Percentiles rank a stretch among this genome's conserved stretches.
Evolutionary conservation across 2,797 vertebrate genomes (phyloP).

Genomic region (Echiichthys vipera): DNA sequence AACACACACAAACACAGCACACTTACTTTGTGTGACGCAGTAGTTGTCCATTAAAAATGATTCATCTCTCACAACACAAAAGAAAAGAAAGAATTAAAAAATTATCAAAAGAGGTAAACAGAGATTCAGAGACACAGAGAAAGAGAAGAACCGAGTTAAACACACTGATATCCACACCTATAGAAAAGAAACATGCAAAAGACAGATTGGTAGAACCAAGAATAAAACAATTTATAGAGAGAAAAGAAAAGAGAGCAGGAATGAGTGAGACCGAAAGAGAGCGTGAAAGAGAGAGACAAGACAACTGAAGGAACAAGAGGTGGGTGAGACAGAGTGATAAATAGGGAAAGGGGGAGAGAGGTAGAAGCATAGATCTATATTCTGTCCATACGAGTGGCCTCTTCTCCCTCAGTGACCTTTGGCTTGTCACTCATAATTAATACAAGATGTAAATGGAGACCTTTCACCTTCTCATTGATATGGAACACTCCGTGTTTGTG

Average conservation of each 20-base stretch:
- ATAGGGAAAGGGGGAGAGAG: slow-evolving; percentile 57
- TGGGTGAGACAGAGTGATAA: slow-evolving; percentile 67
- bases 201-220: background rate
- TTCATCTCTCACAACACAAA: background rate
- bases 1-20: background rate
- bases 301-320: slow-evolving; percentile 38
- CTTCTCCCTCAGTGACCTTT: slow-evolving; percentile 84
- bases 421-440: slow-evolving; percentile 88
- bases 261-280: slow-evolving; percentile 17
- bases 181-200: background rate
- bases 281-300: background rate
- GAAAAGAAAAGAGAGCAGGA: slow-evolving; percentile 14
- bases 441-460: slow-evolving; percentile 89
- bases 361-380: slow-evolving; percentile 81
- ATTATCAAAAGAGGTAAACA: background rate
- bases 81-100: background rate
- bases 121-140: background rate
- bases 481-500: slow-evolving; percentile 78
- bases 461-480: slow-evolving; percentile 88
- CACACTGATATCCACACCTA: background rate
- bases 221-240: background rate
- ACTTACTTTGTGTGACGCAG: too few species aligned
- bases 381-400: slow-evolving; percentile 80
- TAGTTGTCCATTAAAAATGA: background rate
- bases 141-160: background rate